Evolutionary conservation across 1,140 invertebrate species (phyloP).

Genomic region (Geopemphigus sp.): DNA sequence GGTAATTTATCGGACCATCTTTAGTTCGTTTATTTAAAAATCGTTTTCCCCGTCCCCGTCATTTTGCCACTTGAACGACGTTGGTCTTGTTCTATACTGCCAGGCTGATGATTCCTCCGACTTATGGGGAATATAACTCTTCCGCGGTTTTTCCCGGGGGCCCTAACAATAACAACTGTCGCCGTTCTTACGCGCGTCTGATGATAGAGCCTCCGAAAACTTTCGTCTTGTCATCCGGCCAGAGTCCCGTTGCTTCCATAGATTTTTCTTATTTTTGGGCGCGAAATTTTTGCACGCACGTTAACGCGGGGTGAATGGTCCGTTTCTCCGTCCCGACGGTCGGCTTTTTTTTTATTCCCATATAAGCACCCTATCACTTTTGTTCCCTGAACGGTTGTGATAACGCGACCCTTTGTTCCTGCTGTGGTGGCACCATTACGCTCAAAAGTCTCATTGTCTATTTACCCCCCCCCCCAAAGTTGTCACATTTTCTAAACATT

Average conservation of each 20-base stretch:
- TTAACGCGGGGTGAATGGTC: not conserved
- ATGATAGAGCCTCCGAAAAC: not conserved
- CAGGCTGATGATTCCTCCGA: too few species aligned
- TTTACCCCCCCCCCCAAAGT: too few species aligned
- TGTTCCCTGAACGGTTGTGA: not conserved
- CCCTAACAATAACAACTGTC: not conserved
- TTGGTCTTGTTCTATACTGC: too few species aligned
- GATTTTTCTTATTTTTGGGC: not conserved
- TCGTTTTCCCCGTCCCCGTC: too few species aligned
- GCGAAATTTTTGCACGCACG: not conserved
- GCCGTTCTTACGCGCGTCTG: not conserved
- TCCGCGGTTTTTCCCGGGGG: not conserved
- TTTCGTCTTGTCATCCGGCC: not conserved
- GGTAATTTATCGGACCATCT: too few species aligned
- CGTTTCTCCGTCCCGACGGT: not conserved
- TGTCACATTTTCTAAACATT: too few species aligned
- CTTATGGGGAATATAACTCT: too few species aligned
- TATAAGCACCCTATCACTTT: not conserved
- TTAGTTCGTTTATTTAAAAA: not conserved
- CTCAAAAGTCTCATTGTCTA: constrained; percentile 9
- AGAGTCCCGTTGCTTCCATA: not conserved
- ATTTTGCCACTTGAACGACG: too few species aligned
- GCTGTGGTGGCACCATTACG: too few species aligned
- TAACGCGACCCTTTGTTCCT: constrained; percentile 31
- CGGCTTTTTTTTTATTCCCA: not conserved